Percentiles rank a stretch among this genome's conserved stretches.
phyloP scores from a whole-genome alignment of 1,140 invertebrate species.

The Agrypnia vestita region DNA sequence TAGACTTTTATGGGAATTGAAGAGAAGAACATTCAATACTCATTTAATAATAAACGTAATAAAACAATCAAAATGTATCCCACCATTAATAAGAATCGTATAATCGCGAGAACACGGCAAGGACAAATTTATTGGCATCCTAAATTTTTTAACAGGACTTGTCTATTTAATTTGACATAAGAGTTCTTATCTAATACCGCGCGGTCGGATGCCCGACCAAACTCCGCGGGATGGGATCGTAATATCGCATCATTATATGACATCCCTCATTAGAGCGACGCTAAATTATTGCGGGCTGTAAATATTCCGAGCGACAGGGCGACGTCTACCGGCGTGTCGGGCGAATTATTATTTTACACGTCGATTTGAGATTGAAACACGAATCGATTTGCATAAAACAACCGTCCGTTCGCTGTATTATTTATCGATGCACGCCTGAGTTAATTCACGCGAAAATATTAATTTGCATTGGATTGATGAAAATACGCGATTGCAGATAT shows the following conservation, averaged over 20 bases:
- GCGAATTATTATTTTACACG: background rate
- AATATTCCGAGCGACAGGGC: background rate
- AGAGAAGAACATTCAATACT: no score
- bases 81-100: background rate
- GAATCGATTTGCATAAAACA: conserved; percentile 30
- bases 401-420: background rate
- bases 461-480: background rate
- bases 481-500: background rate
- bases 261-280: conserved; percentile 19
- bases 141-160: background rate
- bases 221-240: conserved; percentile 7
- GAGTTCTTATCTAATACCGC: background rate
- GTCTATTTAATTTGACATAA: background rate
- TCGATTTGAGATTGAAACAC: conserved; percentile 3
- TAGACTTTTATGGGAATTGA: no score
- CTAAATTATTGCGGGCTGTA: conserved; percentile 6
- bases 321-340: conserved; percentile 14
- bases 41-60: no score
- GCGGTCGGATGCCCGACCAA: background rate
- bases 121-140: background rate
- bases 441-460: background rate
- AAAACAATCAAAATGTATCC: no score
- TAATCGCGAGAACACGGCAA: background rate
- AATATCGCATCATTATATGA: conserved; percentile 12
- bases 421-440: conserved; percentile 9